Evolutionary conservation across 1,140 invertebrate species (phyloP).

Genomic region (Maconellicoccus hirsutus): DNA sequence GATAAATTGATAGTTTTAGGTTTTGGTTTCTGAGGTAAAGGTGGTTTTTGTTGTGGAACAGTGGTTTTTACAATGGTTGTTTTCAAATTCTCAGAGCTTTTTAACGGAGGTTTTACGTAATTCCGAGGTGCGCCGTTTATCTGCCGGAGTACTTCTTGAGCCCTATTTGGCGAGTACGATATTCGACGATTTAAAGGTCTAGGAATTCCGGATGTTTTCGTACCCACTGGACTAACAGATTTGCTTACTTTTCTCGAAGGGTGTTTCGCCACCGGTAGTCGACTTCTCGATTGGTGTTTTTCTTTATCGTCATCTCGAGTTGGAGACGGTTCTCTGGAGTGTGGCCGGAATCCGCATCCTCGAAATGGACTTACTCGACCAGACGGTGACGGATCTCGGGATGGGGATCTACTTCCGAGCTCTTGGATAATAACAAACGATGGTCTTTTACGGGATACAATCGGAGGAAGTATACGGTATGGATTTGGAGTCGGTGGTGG

Average conservation of each 20-base stretch:
- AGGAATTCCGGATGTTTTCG: not conserved
- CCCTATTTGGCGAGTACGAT: not conserved
- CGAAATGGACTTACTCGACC: not conserved
- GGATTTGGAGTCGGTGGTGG: not conserved
- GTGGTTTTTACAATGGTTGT: not conserved
- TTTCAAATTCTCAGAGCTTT: constrained; percentile 8
- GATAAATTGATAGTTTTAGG: not conserved
- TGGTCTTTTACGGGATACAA: not conserved
- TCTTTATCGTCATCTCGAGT: not conserved
- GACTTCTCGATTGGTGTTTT: constrained; percentile 11
- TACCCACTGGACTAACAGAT: not conserved
- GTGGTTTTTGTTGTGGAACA: not conserved
- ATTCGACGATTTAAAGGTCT: not conserved
- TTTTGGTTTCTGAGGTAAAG: not conserved
- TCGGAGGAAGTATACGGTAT: constrained; percentile 5
- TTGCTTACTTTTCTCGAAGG: not conserved
- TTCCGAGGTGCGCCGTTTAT: not conserved
- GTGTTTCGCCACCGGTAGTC: not conserved
- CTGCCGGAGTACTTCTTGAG: not conserved
- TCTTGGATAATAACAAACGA: constrained; percentile 6
- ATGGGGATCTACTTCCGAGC: not conserved
- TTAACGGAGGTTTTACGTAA: not conserved
- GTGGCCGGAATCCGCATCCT: not conserved
- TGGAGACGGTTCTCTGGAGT: not conserved
- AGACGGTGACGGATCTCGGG: not conserved